These are phyloP conservation scores for Cataglyphis livida DNA, from an alignment of 2,888 invertebrate species.

Conservation along the genomic window DNA sequence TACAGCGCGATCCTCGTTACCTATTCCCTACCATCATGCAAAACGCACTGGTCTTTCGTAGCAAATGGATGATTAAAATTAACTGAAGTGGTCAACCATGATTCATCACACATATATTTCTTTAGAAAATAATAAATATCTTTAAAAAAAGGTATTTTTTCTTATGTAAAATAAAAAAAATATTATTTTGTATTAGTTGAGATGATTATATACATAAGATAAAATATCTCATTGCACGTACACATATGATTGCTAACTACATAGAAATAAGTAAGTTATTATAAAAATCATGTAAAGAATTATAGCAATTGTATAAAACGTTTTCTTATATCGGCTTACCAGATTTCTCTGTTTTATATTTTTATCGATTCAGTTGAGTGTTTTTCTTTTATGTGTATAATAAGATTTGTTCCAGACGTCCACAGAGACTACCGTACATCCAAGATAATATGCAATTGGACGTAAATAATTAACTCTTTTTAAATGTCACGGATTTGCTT, in stretches of 20 bases:
- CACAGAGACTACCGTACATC: conserved; percentile 24
- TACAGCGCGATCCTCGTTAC: conserved; percentile 68
- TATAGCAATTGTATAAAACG: background rate
- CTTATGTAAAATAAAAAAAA: background rate
- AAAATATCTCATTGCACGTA: background rate
- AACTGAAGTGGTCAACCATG: conserved; percentile 47
- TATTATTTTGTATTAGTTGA: background rate
- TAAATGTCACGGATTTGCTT: conserved; percentile 23
- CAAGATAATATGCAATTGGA: conserved; percentile 34
- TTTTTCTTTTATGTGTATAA: conserved; percentile 42
- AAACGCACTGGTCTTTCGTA: conserved; percentile 60
- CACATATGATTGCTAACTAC: background rate
- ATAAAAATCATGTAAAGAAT: background rate
- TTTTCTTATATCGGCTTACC: background rate
- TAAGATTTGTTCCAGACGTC: conserved; percentile 19
- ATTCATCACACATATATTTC: conserved; percentile 13
- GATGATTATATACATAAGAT: background rate
- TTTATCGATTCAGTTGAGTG: conserved; percentile 3
- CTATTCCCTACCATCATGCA: conserved; percentile 55
- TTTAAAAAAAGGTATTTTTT: background rate
- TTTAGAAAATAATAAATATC: conserved; percentile 33
- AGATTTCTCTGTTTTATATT: background rate
- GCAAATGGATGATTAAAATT: conserved; percentile 65
- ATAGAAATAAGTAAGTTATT: background rate
- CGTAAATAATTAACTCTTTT: conserved; percentile 38